Conservation (phyloP, 2,113 vertebrate genomes). For the Pagrus major region DNA sequence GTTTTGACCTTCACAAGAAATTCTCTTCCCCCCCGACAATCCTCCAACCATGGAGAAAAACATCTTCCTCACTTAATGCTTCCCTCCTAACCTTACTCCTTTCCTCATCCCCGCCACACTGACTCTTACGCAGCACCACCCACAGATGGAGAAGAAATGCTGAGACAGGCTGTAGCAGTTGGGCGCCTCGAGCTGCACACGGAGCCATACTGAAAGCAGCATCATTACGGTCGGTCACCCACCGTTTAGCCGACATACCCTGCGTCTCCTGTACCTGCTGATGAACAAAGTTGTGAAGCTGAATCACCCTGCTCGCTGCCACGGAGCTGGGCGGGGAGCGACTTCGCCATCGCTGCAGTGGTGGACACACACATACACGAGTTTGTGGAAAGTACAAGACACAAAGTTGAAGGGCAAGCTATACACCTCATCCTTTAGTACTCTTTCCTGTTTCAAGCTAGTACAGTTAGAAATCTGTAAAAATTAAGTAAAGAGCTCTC, state of each 20-base stretch:
- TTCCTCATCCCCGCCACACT: slow-evolving; percentile 33
- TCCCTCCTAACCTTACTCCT: slow-evolving; percentile 40
- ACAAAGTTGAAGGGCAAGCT: slow-evolving; percentile 51
- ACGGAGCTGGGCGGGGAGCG: slow-evolving; percentile 9
- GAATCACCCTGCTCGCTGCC: neutral
- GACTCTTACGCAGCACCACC: slow-evolving; percentile 23
- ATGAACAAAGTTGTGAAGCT: slow-evolving; percentile 36
- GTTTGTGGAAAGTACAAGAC: slow-evolving; percentile 37
- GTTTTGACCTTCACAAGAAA: slow-evolving; percentile 2
- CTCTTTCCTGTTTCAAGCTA: neutral
- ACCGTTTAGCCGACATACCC: slow-evolving; percentile 59
- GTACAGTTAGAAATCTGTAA: neutral
- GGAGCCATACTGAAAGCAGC: slow-evolving; percentile 47
- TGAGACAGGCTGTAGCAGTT: slow-evolving; percentile 56
- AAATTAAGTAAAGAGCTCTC: too few relatives aligned
- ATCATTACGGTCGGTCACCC: slow-evolving; percentile 72
- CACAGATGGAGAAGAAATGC: slow-evolving; percentile 62
- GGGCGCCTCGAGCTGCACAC: slow-evolving; percentile 44
- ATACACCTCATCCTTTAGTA: neutral
- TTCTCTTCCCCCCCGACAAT: neutral
- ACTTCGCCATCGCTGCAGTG: neutral
- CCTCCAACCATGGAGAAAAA: slow-evolving; percentile 1
- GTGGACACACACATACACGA: neutral
- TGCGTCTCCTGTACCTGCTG: slow-evolving; percentile 46
- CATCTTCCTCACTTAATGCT: slow-evolving; percentile 15